These are phyloP conservation scores for Chanos chanos DNA, from an alignment of 2,797 vertebrate species.

Conservation along the genomic window DNA sequence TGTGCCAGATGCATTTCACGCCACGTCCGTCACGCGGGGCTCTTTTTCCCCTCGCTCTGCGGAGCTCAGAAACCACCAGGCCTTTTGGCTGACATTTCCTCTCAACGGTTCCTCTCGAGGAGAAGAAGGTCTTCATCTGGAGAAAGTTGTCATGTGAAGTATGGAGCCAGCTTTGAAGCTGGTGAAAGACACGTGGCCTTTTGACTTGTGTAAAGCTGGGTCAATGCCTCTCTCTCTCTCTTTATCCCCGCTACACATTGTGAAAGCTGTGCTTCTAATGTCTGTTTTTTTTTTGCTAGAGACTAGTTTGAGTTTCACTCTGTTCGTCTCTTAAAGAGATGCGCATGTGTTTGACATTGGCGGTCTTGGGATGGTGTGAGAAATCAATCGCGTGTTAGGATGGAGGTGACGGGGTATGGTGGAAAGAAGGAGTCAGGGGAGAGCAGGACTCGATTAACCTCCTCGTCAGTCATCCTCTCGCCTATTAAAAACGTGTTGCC, in stretches of 20 bases:
- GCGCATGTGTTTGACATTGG: too few relatives aligned
- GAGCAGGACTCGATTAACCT: neutral
- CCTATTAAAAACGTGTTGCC: constrained; percentile 31
- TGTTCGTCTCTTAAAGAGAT: too few relatives aligned
- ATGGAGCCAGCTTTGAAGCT: neutral
- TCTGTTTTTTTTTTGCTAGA: too few relatives aligned
- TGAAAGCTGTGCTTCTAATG: too few relatives aligned
- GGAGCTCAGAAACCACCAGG: constrained; percentile 3
- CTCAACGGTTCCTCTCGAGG: neutral
- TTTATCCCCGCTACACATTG: too few relatives aligned
- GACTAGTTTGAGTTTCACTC: too few relatives aligned
- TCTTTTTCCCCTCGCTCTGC: neutral
- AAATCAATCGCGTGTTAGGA: too few relatives aligned
- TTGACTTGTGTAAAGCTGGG: neutral
- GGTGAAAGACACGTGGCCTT: neutral
- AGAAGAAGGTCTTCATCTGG: neutral
- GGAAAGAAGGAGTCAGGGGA: constrained; percentile 1
- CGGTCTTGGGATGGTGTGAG: too few relatives aligned
- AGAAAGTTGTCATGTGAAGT: neutral
- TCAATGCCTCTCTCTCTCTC: too few relatives aligned
- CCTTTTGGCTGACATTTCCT: constrained; percentile 15
- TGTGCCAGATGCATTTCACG: constrained; percentile 64
- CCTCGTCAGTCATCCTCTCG: constrained; percentile 13
- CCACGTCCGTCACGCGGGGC: constrained; percentile 57
- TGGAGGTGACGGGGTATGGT: too few relatives aligned